Percentiles rank a stretch among this genome's conserved stretches.
These are phyloP conservation scores for Cremastinae sp. DNA, from an alignment of 2,888 invertebrate species.

Conservation along the genomic window DNA sequence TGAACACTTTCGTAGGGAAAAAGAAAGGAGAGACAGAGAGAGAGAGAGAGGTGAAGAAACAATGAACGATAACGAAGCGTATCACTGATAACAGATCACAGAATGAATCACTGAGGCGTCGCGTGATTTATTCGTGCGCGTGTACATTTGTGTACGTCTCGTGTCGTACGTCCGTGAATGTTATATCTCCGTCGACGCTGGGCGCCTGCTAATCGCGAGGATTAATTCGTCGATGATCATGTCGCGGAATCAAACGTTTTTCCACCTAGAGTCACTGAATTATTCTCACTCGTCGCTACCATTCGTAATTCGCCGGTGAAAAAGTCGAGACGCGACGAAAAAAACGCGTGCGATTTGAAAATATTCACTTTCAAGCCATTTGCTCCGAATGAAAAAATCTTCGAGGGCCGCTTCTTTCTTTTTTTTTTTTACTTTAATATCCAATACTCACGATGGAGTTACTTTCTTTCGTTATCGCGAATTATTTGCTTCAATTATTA, in stretches of 20 bases:
- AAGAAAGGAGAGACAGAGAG: too few relatives aligned
- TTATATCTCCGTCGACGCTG: constrained; percentile 15
- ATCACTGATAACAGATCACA: constrained; percentile 56
- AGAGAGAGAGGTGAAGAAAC: constrained; percentile 16
- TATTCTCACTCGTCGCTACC: constrained; percentile 14
- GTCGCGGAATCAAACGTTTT: constrained; percentile 36
- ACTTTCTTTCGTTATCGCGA: too few relatives aligned
- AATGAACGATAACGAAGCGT: constrained; percentile 16
- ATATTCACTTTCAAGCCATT: constrained; percentile 13
- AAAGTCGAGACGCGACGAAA: too few relatives aligned
- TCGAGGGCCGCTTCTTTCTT: too few relatives aligned
- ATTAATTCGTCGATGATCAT: constrained; percentile 46
- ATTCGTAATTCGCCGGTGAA: constrained; percentile 18
- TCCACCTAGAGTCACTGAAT: constrained; percentile 35
- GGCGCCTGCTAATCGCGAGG: constrained; percentile 30
- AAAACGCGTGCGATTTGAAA: too few relatives aligned
- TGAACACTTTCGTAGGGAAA: too few relatives aligned
- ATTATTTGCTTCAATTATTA: too few relatives aligned
- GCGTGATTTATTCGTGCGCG: neutral
- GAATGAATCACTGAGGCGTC: constrained; percentile 46
- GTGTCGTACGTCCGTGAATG: too few relatives aligned
- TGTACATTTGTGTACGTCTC: too few relatives aligned
- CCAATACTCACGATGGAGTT: too few relatives aligned
- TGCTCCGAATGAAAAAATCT: too few relatives aligned
- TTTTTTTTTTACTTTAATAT: too few relatives aligned